Conservation (phyloP, 2,113 vertebrate genomes). For the Tupaia chinensis region DNA sequence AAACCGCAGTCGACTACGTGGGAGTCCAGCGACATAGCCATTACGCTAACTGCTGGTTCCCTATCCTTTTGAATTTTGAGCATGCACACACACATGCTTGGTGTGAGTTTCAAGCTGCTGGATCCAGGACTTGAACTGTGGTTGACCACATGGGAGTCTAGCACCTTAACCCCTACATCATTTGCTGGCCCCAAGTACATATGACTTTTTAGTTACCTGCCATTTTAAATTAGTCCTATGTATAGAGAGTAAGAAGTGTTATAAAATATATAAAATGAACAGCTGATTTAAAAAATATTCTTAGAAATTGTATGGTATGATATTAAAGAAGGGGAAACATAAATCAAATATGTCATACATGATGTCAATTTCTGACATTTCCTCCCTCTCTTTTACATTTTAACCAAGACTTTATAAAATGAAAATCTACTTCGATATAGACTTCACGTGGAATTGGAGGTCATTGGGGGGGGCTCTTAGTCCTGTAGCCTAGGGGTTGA, state of each 20-base stretch:
- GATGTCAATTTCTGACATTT: neutral
- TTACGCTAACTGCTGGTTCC: too few relatives aligned
- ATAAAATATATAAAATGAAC: constrained; percentile 32
- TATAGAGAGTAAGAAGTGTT: neutral
- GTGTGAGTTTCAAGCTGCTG: too few relatives aligned
- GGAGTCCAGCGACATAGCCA: too few relatives aligned
- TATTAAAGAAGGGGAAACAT: neutral
- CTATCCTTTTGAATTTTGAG: too few relatives aligned
- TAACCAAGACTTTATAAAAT: neutral
- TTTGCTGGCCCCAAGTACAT: neutral
- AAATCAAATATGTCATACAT: neutral
- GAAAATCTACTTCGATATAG: neutral
- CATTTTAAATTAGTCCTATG: constrained; percentile 9
- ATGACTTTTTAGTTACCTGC: neutral
- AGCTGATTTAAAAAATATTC: neutral
- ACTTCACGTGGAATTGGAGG: neutral
- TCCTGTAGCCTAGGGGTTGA: too few relatives aligned
- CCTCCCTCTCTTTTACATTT: neutral
- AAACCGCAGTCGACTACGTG: too few relatives aligned
- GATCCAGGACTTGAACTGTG: too few relatives aligned
- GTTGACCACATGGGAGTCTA: too few relatives aligned
- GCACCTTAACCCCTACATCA: too few relatives aligned
- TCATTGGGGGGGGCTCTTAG: neutral
- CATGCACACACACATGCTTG: too few relatives aligned
- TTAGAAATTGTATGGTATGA: neutral